These are phyloP conservation scores for Ophion ventricosus DNA, from an alignment of 2,888 invertebrate genomes.

Conservation along the genomic window DNA sequence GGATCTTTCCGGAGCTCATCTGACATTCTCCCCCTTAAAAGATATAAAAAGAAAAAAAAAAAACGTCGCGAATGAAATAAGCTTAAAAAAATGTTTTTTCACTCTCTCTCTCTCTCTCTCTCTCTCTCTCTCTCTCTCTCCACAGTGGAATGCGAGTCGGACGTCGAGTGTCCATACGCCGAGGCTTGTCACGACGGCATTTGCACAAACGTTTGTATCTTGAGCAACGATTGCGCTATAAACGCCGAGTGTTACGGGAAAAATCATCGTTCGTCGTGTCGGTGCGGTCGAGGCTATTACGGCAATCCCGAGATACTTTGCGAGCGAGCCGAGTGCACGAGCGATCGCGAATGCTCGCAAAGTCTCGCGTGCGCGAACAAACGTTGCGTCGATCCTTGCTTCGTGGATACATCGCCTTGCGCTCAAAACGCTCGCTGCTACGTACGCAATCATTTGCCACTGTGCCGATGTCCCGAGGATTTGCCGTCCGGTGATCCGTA, in stretches of 20 bases:
- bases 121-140: conserved; percentile 67
- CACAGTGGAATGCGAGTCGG: conserved; percentile 92
- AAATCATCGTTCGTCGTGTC: conserved; percentile 91
- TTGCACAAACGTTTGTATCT: conserved; percentile 92
- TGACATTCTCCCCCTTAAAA: no score
- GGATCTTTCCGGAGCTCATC: no score
- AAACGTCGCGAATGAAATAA: background rate
- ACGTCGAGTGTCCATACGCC: conserved; percentile 91
- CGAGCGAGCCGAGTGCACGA: conserved; percentile 90
- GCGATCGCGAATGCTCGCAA: conserved; percentile 91
- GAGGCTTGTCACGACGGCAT: conserved; percentile 93
- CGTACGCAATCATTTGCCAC: conserved; percentile 91
- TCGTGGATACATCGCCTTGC: conserved; percentile 88
- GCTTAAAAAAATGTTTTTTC: no score
- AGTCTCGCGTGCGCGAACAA: conserved; percentile 89
- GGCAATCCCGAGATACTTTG: conserved; percentile 93
- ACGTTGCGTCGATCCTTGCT: conserved; percentile 92
- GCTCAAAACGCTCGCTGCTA: conserved; percentile 93
- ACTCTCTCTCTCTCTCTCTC: no score
- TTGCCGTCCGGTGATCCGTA: conserved; percentile 92
- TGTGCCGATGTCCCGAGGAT: conserved; percentile 92
- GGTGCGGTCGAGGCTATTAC: conserved; percentile 89
- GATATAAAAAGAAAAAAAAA: no score
- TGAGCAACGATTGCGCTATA: conserved; percentile 92
- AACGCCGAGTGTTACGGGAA: conserved; percentile 94